phyloP scores from a whole-genome alignment of 2,797 vertebrate species.

The Melanotaenia pygmaea region DNA sequence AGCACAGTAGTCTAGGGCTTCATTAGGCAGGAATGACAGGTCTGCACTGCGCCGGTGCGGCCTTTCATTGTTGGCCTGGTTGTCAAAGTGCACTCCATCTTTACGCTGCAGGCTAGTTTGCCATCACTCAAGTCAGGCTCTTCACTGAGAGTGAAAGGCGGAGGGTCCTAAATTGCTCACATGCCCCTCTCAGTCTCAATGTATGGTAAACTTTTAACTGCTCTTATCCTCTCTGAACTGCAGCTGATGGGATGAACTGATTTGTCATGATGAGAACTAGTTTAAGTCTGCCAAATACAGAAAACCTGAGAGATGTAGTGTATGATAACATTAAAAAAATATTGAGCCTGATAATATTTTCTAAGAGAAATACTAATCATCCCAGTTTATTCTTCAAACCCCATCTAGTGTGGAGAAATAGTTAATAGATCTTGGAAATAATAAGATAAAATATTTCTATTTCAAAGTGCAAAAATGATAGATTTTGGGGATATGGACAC shows the following conservation, averaged over 20 bases:
- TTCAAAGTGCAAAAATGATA: conserved; percentile 65
- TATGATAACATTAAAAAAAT: background rate
- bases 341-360: conserved; percentile 1
- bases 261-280: conserved; percentile 21
- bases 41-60: conserved; percentile 47
- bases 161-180: conserved; percentile 46
- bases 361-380: conserved; percentile 1
- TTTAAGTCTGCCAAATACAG: conserved; percentile 8
- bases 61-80: conserved; percentile 65
- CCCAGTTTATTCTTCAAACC: conserved; percentile 31
- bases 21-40: conserved; percentile 74
- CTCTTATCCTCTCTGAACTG: conserved; percentile 1
- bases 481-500: conserved; percentile 44
- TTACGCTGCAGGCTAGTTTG: conserved; percentile 60
- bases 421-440: conserved; percentile 68
- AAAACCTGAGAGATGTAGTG: background rate
- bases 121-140: conserved; percentile 68
- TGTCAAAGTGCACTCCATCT: conserved; percentile 75
- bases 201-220: conserved; percentile 37
- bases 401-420: conserved; percentile 42
- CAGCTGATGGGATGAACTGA: conserved; percentile 26
- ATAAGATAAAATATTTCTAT: conserved; percentile 58
- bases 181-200: conserved; percentile 25
- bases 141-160: conserved; percentile 69
- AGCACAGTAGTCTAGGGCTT: conserved; percentile 57